Conservation (phyloP, 2,113 vertebrate genomes). For the Mionectes macconnelli region DNA sequence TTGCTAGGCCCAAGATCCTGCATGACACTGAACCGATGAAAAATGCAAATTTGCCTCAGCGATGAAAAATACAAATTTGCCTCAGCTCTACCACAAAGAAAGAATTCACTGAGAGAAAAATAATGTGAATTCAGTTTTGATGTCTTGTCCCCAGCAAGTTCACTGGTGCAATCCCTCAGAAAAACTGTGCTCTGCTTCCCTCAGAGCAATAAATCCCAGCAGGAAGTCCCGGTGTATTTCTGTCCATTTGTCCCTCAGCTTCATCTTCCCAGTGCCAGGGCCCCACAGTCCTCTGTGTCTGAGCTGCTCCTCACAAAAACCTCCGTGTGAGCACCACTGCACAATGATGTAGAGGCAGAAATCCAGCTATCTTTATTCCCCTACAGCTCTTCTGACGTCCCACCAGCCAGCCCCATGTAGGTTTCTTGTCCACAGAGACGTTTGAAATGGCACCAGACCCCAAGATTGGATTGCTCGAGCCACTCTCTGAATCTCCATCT, state of each 20-base stretch:
- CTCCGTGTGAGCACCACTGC: not conserved
- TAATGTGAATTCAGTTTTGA: not conserved
- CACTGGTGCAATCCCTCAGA: not conserved
- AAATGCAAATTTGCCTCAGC: not conserved
- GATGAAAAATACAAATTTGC: not conserved
- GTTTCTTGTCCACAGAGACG: not conserved
- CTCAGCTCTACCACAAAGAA: not conserved
- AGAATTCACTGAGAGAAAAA: not conserved
- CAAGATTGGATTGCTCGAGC: not conserved
- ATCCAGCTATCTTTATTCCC: not conserved
- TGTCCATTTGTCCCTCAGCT: not conserved
- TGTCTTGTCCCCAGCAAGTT: not conserved
- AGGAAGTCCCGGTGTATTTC: not conserved
- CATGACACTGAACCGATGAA: not conserved
- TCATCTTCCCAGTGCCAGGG: not conserved
- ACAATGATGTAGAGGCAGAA: fast-evolving
- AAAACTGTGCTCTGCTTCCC: not conserved
- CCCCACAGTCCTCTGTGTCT: not conserved
- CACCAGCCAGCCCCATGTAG: not conserved
- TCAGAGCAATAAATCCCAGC: not conserved
- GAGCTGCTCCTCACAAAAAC: not conserved
- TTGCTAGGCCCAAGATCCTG: not conserved
- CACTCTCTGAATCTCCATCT: not conserved
- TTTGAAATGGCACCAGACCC: not conserved
- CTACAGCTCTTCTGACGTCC: not conserved